These are phyloP conservation scores for Leptarthrus brevirostris DNA, from an alignment of 2,888 invertebrate genomes.

Conservation along the genomic window DNA sequence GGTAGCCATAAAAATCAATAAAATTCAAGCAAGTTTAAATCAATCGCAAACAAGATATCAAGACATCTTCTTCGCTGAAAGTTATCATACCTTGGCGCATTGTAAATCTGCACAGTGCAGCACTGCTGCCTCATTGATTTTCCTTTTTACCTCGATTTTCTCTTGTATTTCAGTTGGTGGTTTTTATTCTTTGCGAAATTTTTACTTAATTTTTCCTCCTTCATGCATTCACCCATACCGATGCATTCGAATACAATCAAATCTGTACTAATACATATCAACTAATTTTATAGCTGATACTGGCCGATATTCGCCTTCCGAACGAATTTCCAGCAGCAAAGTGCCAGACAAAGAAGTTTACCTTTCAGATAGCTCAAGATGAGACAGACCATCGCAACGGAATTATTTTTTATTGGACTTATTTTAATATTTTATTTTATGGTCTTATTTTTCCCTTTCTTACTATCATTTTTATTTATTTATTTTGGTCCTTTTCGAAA, in stretches of 20 bases:
- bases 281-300: slow-evolving; percentile 20
- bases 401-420: slow-evolving; percentile 6
- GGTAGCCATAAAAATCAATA: slow-evolving; percentile 13
- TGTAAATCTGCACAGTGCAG: slow-evolving; percentile 9
- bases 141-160: neutral
- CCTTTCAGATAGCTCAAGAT: slow-evolving; percentile 36
- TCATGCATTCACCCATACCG: slow-evolving; percentile 3
- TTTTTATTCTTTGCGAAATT: slow-evolving; percentile 13
- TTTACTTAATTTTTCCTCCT: slow-evolving; percentile 25
- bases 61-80: slow-evolving; percentile 19
- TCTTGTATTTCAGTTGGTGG: neutral
- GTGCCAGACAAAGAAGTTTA: slow-evolving; percentile 47
- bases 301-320: slow-evolving; percentile 12
- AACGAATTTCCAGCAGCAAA: slow-evolving; percentile 16
- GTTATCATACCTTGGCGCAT: slow-evolving; percentile 3
- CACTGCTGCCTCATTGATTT: slow-evolving; percentile 9
- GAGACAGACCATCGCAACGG: slow-evolving; percentile 31
- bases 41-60: slow-evolving; percentile 27
- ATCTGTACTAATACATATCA: slow-evolving; percentile 24
- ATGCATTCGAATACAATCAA: neutral
- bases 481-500: neutral
- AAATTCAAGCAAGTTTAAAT: slow-evolving; percentile 9
- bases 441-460: slow-evolving; percentile 7
- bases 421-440: slow-evolving; percentile 30
- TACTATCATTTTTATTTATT: neutral